Percentiles rank a stretch among this genome's conserved stretches.
These are phyloP conservation scores for Ceratothoa steindachneri DNA, from an alignment of 2,888 invertebrate genomes.

Conservation along the genomic window DNA sequence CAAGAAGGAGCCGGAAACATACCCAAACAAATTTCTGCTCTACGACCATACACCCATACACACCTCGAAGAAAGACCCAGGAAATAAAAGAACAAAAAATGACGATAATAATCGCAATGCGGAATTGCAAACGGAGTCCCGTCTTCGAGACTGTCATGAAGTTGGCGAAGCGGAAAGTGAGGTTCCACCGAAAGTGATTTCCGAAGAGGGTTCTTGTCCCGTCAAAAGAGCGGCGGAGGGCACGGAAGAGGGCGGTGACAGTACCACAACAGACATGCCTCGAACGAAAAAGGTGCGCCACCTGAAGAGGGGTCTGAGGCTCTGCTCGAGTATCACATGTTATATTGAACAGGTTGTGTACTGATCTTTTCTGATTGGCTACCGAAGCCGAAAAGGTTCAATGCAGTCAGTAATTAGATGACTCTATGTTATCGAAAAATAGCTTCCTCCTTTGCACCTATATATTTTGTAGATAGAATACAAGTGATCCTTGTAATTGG, in stretches of 20 bases:
- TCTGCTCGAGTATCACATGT: slow-evolving; percentile 43
- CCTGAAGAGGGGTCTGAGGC: slow-evolving; percentile 31
- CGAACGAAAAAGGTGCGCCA: slow-evolving; percentile 34
- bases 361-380: background rate
- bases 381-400: background rate
- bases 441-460: too few species aligned
- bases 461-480: too few species aligned
- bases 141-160: background rate
- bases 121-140: background rate
- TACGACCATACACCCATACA: background rate
- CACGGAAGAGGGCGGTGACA: slow-evolving; percentile 15
- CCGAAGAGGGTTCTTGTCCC: slow-evolving; percentile 8
- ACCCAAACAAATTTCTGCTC: background rate
- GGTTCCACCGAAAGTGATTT: background rate
- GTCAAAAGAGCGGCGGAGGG: slow-evolving; percentile 27
- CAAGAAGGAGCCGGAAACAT: background rate
- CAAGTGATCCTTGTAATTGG: too few species aligned
- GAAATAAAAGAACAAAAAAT: background rate
- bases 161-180: background rate
- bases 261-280: background rate
- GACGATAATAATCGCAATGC: background rate
- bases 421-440: too few species aligned
- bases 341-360: slow-evolving; percentile 46
- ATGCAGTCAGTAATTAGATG: too few species aligned
- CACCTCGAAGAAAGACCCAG: background rate